Percentiles rank a stretch among this genome's conserved stretches.
Conservation (phyloP, 2,888 invertebrate species). For the Drosophila diplacantha region DNA sequence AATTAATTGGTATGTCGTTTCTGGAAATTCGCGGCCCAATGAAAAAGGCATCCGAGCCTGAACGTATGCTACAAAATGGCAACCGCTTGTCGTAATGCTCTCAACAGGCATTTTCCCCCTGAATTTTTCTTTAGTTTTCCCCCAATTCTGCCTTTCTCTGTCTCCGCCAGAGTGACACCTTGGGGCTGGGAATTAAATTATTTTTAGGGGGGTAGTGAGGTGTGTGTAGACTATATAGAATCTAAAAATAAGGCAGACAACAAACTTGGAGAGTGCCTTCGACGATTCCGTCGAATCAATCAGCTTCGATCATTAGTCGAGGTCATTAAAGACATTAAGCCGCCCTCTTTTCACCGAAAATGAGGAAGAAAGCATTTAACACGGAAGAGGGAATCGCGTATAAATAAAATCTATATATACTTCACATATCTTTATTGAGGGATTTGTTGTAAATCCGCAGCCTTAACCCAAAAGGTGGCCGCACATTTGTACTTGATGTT, state of each 20-base stretch:
- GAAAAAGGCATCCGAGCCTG: background rate
- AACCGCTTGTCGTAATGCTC: conserved; percentile 4
- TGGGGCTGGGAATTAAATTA: conserved; percentile 30
- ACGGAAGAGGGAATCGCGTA: conserved; percentile 28
- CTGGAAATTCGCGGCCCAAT: too few species aligned
- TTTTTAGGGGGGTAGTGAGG: conserved; percentile 1
- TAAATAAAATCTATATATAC: conserved; percentile 22
- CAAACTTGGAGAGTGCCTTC: conserved; percentile 44
- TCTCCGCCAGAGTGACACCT: conserved; percentile 27
- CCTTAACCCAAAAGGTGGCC: conserved; percentile 33
- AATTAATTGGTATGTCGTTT: too few species aligned
- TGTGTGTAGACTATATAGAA: background rate
- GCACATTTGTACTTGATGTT: conserved; percentile 26
- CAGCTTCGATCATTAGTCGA: conserved; percentile 67
- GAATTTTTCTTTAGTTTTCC: conserved; percentile 2
- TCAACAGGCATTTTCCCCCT: conserved; percentile 9
- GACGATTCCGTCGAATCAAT: conserved; percentile 59
- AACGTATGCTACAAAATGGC: conserved; percentile 3
- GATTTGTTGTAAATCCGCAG: conserved; percentile 20
- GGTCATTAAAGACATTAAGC: conserved; percentile 69
- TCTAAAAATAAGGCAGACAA: conserved; percentile 52
- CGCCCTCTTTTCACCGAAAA: conserved; percentile 15
- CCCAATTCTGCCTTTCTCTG: background rate
- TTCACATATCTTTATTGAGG: background rate
- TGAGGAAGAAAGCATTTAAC: conserved; percentile 32